These are phyloP conservation scores for Thomomys bottae DNA, from an alignment of 2,113 vertebrate genomes.

Conservation along the genomic window DNA sequence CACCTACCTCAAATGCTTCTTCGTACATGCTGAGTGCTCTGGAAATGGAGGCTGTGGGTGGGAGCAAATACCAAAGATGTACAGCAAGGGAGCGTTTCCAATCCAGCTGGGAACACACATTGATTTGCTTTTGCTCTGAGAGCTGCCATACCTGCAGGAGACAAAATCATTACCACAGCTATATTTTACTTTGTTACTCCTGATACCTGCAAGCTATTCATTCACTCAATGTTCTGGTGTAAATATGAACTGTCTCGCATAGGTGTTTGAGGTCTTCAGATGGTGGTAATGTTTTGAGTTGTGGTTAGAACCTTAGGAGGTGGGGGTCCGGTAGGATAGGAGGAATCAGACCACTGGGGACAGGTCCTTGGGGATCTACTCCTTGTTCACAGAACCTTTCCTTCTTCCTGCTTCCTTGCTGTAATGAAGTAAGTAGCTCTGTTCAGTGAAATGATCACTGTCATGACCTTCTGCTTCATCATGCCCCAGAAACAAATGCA, in stretches of 20 bases:
- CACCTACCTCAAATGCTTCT: constrained; percentile 91
- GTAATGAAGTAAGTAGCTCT: no score
- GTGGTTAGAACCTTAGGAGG: background rate
- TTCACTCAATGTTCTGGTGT: background rate
- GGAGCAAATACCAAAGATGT: constrained; percentile 97
- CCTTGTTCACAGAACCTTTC: background rate
- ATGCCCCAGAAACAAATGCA: background rate
- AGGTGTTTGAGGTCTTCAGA: background rate
- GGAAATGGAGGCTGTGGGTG: constrained; percentile 94
- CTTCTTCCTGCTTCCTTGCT: background rate
- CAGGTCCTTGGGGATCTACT: background rate
- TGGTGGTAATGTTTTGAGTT: background rate
- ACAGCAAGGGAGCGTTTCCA: constrained; percentile 96
- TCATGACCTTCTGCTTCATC: background rate
- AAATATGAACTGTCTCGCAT: background rate
- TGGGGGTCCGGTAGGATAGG: no score
- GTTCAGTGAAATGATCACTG: background rate
- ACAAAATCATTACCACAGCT: background rate
- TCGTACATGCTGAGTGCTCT: constrained; percentile 92
- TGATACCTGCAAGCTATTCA: background rate
- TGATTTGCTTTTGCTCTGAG: constrained; percentile 88
- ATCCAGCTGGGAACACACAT: constrained; percentile 92
- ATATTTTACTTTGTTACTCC: background rate
- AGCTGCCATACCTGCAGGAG: constrained; percentile 93
- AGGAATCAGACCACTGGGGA: background rate